Base-by-base conservation (phyloP, 1,140 invertebrate genomes). In the Trypoxylus dichotomus region DNA sequence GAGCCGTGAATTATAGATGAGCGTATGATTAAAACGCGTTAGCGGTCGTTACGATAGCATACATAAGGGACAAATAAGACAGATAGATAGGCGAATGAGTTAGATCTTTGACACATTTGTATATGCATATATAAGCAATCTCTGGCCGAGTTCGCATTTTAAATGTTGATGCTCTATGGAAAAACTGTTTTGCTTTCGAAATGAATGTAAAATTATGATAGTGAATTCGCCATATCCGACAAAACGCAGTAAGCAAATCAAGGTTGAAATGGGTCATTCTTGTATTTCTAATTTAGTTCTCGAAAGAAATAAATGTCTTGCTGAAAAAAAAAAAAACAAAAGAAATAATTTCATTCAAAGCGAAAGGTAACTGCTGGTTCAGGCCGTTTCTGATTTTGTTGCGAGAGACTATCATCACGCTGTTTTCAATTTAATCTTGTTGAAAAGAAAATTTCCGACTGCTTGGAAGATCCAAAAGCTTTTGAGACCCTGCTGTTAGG, bases 1-100 rank as follows among this genome's bases (percentile, higher is more conserved):
- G 60, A 68, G 60, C 60, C 60, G 27, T 68, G 60, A 68, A 68
- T 68, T 68, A 68, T 68, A 68, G 27, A 68, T 68, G 10, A 29
- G 2, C 24, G 60, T 68, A 29, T 68, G 60, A 68, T 68, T 68
- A 68, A 68, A 68, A 68, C 60, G 60, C 27, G 60, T 24, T 68
- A 68, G 60, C 11, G 24, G 27, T 68, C 60, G 21, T 25, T 68
- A 24, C 7, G 21, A 54, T 54, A 54, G 47, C 13, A n/a, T n/a
- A 54, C 47, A 15, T 2, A n/a, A 54, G 24, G 24, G 60, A 29
- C n/a, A 27, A 24, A 68, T 29, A n/a, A n/a, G n/a, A n/a, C n/a
- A 68, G 21, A 68, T 15, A 7, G 27, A 19, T 68, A 24, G 60
- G 1, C 21, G 60, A 68, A 13, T 15, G 47, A 19, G 15, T 54